These are phyloP conservation scores for Pseudotriccus pelzelni DNA, from an alignment of 2,797 vertebrate species.

Conservation along the genomic window DNA sequence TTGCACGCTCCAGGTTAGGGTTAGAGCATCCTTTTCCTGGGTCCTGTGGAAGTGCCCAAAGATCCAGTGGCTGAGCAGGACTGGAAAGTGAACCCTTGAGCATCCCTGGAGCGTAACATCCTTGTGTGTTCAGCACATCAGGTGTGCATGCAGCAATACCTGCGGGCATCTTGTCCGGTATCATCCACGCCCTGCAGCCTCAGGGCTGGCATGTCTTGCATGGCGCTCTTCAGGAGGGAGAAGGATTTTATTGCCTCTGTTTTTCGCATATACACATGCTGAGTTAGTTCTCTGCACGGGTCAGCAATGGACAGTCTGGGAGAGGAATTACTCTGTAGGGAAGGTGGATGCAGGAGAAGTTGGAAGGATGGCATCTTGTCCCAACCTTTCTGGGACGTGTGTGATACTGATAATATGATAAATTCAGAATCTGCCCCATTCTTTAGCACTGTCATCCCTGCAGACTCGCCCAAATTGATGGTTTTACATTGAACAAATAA, in stretches of 20 bases:
- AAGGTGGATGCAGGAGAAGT: not conserved
- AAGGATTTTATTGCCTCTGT: not conserved
- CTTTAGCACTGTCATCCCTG: not conserved
- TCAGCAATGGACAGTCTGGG: not conserved
- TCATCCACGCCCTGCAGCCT: not conserved
- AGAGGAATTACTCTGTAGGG: not conserved
- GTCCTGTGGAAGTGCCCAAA: rapidly evolving
- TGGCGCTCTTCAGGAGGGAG: not conserved
- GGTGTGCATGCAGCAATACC: not conserved
- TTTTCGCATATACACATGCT: not conserved
- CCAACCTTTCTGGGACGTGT: rapidly evolving
- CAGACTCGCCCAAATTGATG: not conserved
- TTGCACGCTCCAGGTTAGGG: not conserved
- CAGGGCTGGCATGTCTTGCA: not conserved
- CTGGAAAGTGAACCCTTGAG: not conserved
- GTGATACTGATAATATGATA: not conserved
- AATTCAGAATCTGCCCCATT: not conserved
- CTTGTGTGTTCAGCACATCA: not conserved
- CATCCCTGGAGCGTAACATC: not conserved
- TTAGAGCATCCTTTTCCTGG: not conserved
- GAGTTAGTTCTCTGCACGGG: not conserved
- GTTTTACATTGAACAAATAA: not conserved
- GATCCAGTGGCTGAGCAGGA: not conserved
- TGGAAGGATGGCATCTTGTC: not conserved
- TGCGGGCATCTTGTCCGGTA: rapidly evolving